Base-by-base conservation (phyloP, 1,140 invertebrate species). In the Stegodyphus dumicola region DNA sequence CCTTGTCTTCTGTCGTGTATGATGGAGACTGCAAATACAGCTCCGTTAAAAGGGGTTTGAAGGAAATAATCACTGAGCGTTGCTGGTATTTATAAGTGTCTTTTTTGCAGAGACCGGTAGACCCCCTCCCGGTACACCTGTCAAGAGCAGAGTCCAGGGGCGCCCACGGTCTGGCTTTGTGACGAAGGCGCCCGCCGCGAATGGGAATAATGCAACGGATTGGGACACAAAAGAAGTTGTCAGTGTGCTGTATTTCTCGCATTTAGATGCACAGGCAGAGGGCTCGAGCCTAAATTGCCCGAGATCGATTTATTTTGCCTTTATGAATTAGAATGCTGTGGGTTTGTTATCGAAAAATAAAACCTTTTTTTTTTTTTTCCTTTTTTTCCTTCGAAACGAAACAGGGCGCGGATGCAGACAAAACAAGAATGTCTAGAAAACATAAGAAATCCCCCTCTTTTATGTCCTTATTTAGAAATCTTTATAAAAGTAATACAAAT, bases 1-100 rank as follows among this genome's bases (percentile, higher is more conserved):
- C 56, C 56, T 15, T 60, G 56, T 33, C 33, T 33, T 33, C 33
- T 33, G 33, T 33, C 33, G 1, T 33, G 33, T 33, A 33, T 33
- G 33, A 33, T 33, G 33, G 33, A 33, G 33, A 33, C 33, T 33
- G 33, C 33, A 33, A 33, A 33, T 33, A 60, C 56, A 60, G 56
- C 56, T 60, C 56, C 56, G 15, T 15, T 15, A 5, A 60, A 60
- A 15, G 15, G 15, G 56, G 56, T 11, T 67, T 9, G 65, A 83
- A 83, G 18, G 49, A 75, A 83, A 48, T 53, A 9, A 2, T 7
- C 51, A 70, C 11, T 18, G 15, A 51, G 18, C 53, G 9, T 48
- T 49, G 56, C 54, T 76, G 73, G 64, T 85, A 85, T 85, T 85
- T 85, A 85, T 85, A 85, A 85, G 81, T 85, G 81, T 85, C 73